Conservation (phyloP, 2,888 invertebrate genomes). For the Agrenia bidenticulata region DNA sequence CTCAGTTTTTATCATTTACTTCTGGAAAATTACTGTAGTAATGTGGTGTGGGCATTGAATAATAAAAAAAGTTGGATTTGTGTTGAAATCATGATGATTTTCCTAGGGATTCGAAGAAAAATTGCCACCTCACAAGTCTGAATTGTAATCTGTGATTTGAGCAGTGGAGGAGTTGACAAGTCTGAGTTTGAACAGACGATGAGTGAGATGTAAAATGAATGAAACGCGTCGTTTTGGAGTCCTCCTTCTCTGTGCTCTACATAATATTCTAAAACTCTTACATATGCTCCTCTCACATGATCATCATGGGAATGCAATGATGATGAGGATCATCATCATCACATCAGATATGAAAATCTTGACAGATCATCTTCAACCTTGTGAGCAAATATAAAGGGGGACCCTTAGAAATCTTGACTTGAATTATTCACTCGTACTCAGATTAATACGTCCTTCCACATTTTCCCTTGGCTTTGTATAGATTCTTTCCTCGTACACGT, state of each 20-base stretch:
- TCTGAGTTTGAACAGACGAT: not conserved
- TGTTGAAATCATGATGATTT: no score
- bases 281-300: no score
- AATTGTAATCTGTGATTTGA: not conserved
- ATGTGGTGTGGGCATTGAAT: no score
- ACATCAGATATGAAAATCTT: constrained; percentile 14
- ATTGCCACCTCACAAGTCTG: no score
- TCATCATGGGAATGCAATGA: no score
- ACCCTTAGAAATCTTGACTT: constrained; percentile 5
- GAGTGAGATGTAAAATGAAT: constrained; percentile 6
- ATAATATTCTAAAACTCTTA: no score
- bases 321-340: constrained; percentile 1
- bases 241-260: not conserved
- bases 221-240: not conserved
- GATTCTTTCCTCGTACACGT: no score
- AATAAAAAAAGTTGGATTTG: no score
- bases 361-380: constrained; percentile 16
- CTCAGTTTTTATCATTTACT: no score
- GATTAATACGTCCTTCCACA: constrained; percentile 2
- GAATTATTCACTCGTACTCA: constrained; percentile 10
- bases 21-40: no score
- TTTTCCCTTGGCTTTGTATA: no score
- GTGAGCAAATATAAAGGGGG: not conserved
- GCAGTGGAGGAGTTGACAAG: not conserved
- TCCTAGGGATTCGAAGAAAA: no score